phyloP scores from a whole-genome alignment of 2,888 invertebrate genomes.

The Argynnis bischoffii region DNA sequence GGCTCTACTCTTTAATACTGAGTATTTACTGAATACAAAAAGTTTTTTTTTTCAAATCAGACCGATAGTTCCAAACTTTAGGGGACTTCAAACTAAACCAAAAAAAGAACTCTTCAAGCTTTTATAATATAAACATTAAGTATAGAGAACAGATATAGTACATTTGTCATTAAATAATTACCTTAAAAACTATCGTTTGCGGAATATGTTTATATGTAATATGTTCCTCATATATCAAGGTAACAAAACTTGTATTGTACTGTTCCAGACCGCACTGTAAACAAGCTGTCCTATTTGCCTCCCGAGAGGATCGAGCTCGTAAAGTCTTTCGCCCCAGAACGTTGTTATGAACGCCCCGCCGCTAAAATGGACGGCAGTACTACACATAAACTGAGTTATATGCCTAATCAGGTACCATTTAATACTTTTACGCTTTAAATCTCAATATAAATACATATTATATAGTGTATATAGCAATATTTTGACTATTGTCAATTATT shows the following conservation, averaged over 20 bases:
- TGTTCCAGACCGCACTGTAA: slow-evolving; percentile 81
- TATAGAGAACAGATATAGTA: no score
- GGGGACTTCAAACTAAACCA: no score
- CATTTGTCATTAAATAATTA: neutral
- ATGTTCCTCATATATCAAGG: neutral
- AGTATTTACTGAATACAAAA: no score
- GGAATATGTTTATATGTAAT: no score
- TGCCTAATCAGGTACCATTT: slow-evolving; percentile 67
- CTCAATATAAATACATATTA: neutral
- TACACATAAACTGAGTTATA: slow-evolving; percentile 81
- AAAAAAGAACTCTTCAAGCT: no score
- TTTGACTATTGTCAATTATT: no score
- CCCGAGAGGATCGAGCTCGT: slow-evolving; percentile 70
- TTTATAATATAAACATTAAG: no score
- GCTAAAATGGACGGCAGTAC: slow-evolving; percentile 80
- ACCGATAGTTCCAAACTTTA: no score
- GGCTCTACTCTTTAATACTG: no score
- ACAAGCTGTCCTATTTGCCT: slow-evolving; percentile 84
- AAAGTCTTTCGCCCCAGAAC: slow-evolving; percentile 74
- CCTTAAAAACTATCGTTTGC: neutral
- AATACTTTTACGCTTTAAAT: no score
- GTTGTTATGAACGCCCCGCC: slow-evolving; percentile 73
- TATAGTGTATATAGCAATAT: neutral
- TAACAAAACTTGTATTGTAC: neutral
- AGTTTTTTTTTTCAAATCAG: no score